Evolutionary conservation across 1,140 invertebrate genomes (phyloP).

Genomic region (Brachionus rubens): DNA sequence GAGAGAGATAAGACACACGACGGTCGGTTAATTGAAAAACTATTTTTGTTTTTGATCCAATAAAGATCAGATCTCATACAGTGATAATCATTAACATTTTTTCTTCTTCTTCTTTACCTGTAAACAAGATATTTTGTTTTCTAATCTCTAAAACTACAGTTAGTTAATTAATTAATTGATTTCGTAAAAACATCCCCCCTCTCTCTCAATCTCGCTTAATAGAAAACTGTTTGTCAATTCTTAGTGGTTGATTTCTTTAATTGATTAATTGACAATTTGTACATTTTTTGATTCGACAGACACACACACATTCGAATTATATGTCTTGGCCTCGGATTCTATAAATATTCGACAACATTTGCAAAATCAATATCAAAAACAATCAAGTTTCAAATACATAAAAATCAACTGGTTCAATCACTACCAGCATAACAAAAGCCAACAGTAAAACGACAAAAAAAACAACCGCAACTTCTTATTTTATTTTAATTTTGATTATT

Average conservation of each 20-base stretch:
- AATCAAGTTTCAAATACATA: too few relatives aligned
- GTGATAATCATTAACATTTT: not conserved
- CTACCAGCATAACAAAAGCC: too few relatives aligned
- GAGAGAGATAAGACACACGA: too few relatives aligned
- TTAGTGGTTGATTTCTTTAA: slow-evolving; percentile 33
- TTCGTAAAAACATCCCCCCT: slow-evolving; percentile 34
- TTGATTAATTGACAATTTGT: slow-evolving; percentile 44
- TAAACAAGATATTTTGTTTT: too few relatives aligned
- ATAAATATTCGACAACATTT: too few relatives aligned
- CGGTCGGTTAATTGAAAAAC: not conserved
- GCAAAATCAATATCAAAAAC: too few relatives aligned
- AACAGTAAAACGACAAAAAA: too few relatives aligned
- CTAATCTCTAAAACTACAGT: slow-evolving; percentile 14
- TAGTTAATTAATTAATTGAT: slow-evolving; percentile 44
- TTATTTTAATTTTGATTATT: not conserved
- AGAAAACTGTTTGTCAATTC: slow-evolving; percentile 42
- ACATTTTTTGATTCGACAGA: not conserved
- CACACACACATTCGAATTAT: too few relatives aligned
- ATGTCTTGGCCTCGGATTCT: too few relatives aligned
- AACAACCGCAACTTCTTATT: not conserved
- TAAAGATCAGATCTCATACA: slow-evolving; percentile 39
- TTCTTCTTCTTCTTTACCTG: not conserved
- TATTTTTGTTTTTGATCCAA: slow-evolving; percentile 21
- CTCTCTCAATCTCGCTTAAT: too few relatives aligned
- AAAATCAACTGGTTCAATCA: too few relatives aligned